phyloP scores from a whole-genome alignment of 2,113 vertebrate genomes.

The Petroica traversi region DNA sequence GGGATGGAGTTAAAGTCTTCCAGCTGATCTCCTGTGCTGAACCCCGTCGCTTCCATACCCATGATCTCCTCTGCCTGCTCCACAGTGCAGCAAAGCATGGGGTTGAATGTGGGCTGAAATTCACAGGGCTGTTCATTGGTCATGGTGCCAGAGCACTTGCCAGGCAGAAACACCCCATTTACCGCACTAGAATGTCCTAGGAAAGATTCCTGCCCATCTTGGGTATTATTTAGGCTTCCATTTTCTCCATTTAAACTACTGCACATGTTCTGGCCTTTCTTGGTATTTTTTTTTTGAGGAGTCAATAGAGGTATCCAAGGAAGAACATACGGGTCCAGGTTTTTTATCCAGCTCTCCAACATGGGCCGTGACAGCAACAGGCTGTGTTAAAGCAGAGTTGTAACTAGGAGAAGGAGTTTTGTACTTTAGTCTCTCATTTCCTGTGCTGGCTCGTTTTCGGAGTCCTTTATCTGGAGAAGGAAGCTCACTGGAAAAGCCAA shows the following conservation, averaged over 20 bases:
- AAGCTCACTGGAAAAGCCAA: slow-evolving; percentile 71
- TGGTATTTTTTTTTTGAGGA: slow-evolving; percentile 68
- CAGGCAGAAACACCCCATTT: slow-evolving; percentile 61
- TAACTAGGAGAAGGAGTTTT: slow-evolving; percentile 84
- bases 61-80: slow-evolving; percentile 96
- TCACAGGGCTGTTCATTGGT: neutral
- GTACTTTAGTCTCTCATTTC: slow-evolving; percentile 81
- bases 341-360: slow-evolving; percentile 62
- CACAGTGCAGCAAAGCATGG: slow-evolving; percentile 81
- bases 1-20: slow-evolving; percentile 92
- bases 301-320: slow-evolving; percentile 79
- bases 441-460: slow-evolving; percentile 86
- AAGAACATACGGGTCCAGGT: slow-evolving; percentile 71
- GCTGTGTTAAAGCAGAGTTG: slow-evolving; percentile 68
- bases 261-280: slow-evolving; percentile 14
- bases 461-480: slow-evolving; percentile 86
- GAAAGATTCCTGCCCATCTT: neutral
- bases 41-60: slow-evolving; percentile 87
- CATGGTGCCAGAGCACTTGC: neutral
- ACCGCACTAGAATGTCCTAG: slow-evolving; percentile 46
- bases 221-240: neutral
- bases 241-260: slow-evolving; percentile 49
- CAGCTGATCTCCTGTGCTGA: slow-evolving; percentile 78
- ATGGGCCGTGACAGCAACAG: neutral
- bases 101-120: neutral